Evolutionary conservation across 2,113 vertebrate genomes (phyloP), one percentile per base, ranked within the genome.

Genomic region (Rhineura floridana): DNA sequence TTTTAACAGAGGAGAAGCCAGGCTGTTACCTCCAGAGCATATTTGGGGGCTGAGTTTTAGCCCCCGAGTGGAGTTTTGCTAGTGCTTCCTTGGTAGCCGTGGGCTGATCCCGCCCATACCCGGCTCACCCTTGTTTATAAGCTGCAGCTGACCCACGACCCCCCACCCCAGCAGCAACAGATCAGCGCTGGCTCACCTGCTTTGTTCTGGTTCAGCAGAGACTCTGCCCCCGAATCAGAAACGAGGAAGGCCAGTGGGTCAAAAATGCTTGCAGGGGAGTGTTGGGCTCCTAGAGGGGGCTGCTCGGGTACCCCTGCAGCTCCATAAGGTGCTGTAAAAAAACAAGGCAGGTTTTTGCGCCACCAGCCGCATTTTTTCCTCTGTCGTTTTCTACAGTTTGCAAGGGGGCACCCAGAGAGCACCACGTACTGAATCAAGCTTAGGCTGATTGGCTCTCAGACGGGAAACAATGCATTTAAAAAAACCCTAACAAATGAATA

Each of bases 261-360:
- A 7, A 94, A 83, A 78, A 83, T 88, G n/a, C 91, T 90, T 77
- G 92, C 93, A 78, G 94, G 81, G 30, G 93, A 88, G 6, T 90
- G 87, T 1, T 91, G 28, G 6, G 92, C 33, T 30, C 89, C 93
- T 48, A 94, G 1, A 75, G 95, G 92, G 81, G 93, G 94, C 0
- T 90, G 94, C 1, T 93, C 94, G 87, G 93, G 92, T 11, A 70
- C 84, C 88, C 89, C 46, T 78, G 93, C 2, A 17, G 93, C 2
- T 55, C 82, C 89, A 6, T 80, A 93, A 0, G 89, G 94, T 13
- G 86, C 94, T 95, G n/a, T 8, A 78, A 0, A 50, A n/a, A 88
- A 91, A 75, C 0, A 87, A 87, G 72, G 59, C 52, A 4, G 3
- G 0, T 30, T 11, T 59, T 59, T 5, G 50, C 87, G 77, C 44